Evolutionary conservation across 2,797 vertebrate species (phyloP).

Genomic region (Sebastes variabilis): DNA sequence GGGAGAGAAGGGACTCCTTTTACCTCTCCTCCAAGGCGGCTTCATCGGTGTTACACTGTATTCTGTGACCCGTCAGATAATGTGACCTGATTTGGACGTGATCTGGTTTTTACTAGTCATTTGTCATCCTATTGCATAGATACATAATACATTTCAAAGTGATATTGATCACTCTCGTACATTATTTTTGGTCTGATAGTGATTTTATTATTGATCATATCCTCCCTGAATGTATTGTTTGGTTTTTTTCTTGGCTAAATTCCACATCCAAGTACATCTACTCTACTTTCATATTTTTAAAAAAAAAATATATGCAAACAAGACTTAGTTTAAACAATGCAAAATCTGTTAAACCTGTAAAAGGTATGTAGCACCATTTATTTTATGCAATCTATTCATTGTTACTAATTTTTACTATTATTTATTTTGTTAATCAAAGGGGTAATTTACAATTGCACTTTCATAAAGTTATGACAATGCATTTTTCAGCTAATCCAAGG

Average conservation of each 20-base stretch:
- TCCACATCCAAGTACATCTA: background rate
- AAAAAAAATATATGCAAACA: background rate
- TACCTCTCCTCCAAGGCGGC: background rate
- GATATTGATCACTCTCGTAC: background rate
- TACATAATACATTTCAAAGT: background rate
- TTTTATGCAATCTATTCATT: background rate
- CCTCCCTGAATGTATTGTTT: background rate
- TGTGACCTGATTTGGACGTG: background rate
- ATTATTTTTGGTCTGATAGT: background rate
- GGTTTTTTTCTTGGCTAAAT: background rate
- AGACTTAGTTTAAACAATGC: background rate
- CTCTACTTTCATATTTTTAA: too few relatives aligned
- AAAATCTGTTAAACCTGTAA: background rate
- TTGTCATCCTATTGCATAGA: background rate
- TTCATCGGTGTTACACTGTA: background rate
- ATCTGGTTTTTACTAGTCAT: accelerated
- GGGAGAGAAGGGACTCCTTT: background rate
- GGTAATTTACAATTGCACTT: background rate
- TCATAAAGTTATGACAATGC: background rate
- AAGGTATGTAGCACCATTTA: background rate
- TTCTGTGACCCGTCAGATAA: background rate
- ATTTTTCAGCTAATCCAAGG: background rate
- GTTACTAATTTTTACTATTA: accelerated
- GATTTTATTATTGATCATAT: background rate
- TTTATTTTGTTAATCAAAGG: background rate